A percentile compares a stretch with the other conserved stretches of the same genome.
These are phyloP conservation scores for Helogale parvula DNA, from an alignment of 2,113 vertebrate genomes.

Conservation along the genomic window DNA sequence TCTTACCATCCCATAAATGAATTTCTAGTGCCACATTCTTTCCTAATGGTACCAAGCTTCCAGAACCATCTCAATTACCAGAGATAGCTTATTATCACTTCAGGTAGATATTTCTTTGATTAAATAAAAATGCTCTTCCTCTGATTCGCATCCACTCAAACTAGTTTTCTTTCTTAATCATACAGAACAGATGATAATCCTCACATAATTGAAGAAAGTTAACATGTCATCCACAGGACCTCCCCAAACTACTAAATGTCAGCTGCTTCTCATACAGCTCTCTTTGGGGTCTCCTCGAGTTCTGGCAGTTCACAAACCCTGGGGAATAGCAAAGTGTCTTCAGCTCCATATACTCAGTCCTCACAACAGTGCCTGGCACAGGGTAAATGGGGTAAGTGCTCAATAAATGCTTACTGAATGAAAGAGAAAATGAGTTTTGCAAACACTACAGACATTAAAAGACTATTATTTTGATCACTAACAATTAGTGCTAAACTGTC, in stretches of 20 bases:
- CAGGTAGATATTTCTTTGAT: neutral
- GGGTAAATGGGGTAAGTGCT: neutral
- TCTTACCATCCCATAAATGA: neutral
- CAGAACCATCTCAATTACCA: neutral
- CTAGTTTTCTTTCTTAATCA: neutral
- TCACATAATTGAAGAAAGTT: neutral
- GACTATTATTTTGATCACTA: neutral
- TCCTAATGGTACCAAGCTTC: neutral
- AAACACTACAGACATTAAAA: neutral
- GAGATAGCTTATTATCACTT: neutral
- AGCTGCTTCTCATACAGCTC: rapidly evolving
- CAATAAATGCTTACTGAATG: neutral
- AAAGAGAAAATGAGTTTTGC: neutral
- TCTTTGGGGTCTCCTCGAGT: neutral
- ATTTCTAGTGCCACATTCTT: neutral
- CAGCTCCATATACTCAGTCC: neutral
- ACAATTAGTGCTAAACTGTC: neutral
- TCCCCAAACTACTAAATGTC: neutral
- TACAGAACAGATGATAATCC: neutral
- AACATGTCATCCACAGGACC: neutral
- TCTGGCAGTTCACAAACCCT: neutral
- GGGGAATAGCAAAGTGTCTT: neutral
- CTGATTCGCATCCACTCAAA: neutral
- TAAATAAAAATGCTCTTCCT: neutral
- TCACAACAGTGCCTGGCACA: neutral